Percentiles rank a stretch among this genome's conserved stretches.
Evolutionary conservation across 2,888 invertebrate species (phyloP).

Genomic region (Drosophila cognata): DNA sequence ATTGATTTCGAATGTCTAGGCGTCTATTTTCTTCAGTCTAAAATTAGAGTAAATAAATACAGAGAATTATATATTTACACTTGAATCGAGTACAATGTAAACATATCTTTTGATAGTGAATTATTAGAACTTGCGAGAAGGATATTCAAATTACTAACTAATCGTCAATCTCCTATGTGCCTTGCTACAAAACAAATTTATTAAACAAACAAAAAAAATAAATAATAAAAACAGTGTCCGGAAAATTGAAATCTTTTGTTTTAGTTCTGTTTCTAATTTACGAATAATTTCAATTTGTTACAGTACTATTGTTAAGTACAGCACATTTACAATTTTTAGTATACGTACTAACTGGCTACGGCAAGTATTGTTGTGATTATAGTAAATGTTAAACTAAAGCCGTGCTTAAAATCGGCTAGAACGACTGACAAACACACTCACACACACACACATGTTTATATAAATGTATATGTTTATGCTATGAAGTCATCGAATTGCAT

Average conservation of each 20-base stretch:
- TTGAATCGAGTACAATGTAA: neutral
- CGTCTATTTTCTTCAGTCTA: constrained; percentile 30
- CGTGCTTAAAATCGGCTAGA: neutral
- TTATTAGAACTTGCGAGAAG: neutral
- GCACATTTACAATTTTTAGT: neutral
- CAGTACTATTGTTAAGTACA: neutral
- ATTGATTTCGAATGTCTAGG: constrained; percentile 15
- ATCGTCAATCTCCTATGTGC: neutral
- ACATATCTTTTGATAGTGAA: neutral
- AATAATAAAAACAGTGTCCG: too few relatives aligned
- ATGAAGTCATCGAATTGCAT: neutral
- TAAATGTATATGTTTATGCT: neutral
- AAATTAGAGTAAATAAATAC: constrained; percentile 31
- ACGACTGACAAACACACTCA: neutral
- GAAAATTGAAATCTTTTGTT: neutral
- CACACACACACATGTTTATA: neutral
- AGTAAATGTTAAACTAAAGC: neutral
- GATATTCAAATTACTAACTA: neutral
- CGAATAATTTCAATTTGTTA: neutral
- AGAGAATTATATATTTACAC: neutral
- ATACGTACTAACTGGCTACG: neutral
- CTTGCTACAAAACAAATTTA: neutral
- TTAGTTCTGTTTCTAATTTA: neutral
- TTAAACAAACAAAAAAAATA: neutral
- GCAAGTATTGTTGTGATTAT: neutral